Percentiles rank a stretch among this genome's conserved stretches.
Evolutionary conservation across 2,888 invertebrate genomes (phyloP).

Genomic region (Aleiodes testaceus): DNA sequence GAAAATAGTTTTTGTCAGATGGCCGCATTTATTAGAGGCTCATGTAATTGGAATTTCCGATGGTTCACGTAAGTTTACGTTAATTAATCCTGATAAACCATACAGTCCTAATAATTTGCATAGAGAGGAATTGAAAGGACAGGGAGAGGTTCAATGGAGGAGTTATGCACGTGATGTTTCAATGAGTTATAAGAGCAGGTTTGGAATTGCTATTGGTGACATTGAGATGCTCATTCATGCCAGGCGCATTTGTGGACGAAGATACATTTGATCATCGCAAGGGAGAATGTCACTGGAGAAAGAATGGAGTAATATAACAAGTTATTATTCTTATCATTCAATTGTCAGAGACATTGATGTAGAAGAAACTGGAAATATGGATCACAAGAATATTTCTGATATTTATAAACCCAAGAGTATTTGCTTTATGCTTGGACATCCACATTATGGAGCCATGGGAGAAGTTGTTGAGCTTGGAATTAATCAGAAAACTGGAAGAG

Average conservation of each 20-base stretch:
- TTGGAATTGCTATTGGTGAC: constrained; percentile 86
- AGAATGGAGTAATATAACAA: constrained; percentile 79
- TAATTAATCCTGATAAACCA: constrained; percentile 41
- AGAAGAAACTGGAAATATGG: constrained; percentile 70
- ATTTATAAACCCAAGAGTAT: constrained; percentile 80
- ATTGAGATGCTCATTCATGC: constrained; percentile 82
- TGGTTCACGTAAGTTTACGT: constrained; percentile 43
- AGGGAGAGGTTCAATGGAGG: constrained; percentile 50
- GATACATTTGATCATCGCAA: constrained; percentile 76
- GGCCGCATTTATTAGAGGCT: constrained; percentile 95
- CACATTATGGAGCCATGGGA: constrained; percentile 87
- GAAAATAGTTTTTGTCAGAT: constrained; percentile 85
- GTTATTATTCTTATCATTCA: constrained; percentile 82
- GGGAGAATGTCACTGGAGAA: constrained; percentile 82
- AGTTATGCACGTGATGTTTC: constrained; percentile 62
- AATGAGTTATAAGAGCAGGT: constrained; percentile 77
- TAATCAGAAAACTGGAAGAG: constrained; percentile 76
- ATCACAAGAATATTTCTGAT: constrained; percentile 75
- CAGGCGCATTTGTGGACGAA: constrained; percentile 81
- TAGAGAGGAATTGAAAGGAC: constrained; percentile 55
- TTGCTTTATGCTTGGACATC: constrained; percentile 86
- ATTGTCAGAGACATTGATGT: constrained; percentile 76
- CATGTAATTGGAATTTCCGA: constrained; percentile 79
- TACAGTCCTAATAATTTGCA: constrained; percentile 51
- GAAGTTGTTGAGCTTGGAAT: constrained; percentile 77